Base-by-base conservation (phyloP, 2,888 invertebrate genomes). In the Nephrotoma appendiculata region DNA sequence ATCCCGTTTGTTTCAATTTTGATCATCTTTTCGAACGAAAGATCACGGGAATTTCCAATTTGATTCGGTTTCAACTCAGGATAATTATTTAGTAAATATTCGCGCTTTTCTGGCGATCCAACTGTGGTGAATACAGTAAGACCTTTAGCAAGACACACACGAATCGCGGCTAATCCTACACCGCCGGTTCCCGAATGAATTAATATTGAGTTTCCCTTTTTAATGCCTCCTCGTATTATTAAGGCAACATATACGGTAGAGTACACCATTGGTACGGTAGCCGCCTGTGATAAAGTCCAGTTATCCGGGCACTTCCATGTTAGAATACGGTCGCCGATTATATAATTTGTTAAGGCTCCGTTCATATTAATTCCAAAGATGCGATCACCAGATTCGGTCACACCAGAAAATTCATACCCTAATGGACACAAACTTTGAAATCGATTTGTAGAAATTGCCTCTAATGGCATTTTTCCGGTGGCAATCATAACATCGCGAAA, bases 401-500 rank as follows among this genome's bases (percentile, higher is more conserved):
- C 92, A 43, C 96, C 96, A 5, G 94, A 93, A 88, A 94, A 93
- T 89, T 96, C 96, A 88, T 95, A 94, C 0, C 96, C 96, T 88
- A 94, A 92, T 0, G 95, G 93, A 88, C 93, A 94, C 88, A 94
- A 94, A 88, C 96, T 94, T 11, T 93, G 92, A 42, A 93, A 90
- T n/a, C 95, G 92, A 0, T 93, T 93, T 43, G 93, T 93, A 0
- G 96, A 96, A 0, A 97, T 94, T 0, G 96, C 94, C 90, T 98
- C 98, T 0, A 95, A 94, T 7, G 96, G 95, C 6, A 99, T 93
- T 89, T 97, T 97, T 1, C 98, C 98, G 0, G 97, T 97, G 0
- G 98, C 97, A 0, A 97, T 93, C 99, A 99, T 98, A 0, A 99
- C 93, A 91, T 99, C 99, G 89, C 97, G 95, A 94, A 98, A 99